These are phyloP conservation scores for Platygyra sinensis DNA, from an alignment of 64 coral and sea anemone genomes.

Conservation along the genomic window DNA sequence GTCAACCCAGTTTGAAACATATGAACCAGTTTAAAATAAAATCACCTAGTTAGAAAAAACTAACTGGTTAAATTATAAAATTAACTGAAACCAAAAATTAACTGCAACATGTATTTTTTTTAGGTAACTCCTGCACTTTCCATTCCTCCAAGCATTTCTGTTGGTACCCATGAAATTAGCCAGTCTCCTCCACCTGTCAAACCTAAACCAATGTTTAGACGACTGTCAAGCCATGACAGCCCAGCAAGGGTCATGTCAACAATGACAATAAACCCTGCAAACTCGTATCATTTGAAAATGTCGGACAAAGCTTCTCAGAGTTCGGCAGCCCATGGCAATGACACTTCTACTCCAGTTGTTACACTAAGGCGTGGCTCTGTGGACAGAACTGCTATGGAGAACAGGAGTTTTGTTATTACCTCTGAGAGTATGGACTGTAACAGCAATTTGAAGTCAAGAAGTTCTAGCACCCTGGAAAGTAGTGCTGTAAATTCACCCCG, in stretches of 20 bases:
- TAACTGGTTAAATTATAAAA: too few relatives aligned
- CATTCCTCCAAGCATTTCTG: slow-evolving; percentile 26
- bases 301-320: slow-evolving; percentile 12
- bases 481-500: not conserved
- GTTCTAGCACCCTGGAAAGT: slow-evolving; percentile 23
- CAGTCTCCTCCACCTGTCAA: slow-evolving; percentile 24
- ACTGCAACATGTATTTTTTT: too few relatives aligned
- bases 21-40: too few relatives aligned
- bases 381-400: slow-evolving; percentile 72
- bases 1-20: too few relatives aligned
- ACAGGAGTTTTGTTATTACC: slow-evolving; percentile 82
- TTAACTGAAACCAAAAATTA: too few relatives aligned
- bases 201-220: slow-evolving; percentile 31
- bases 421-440: slow-evolving; percentile 55
- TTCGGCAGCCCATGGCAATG: not conserved
- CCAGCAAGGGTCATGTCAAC: slow-evolving; percentile 39
- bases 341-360: slow-evolving; percentile 39
- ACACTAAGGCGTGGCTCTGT: slow-evolving; percentile 67
- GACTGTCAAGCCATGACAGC: slow-evolving; percentile 1
- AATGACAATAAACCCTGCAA: slow-evolving; percentile 46
- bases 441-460: slow-evolving; percentile 54
- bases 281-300: slow-evolving; percentile 29
- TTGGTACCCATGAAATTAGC: slow-evolving; percentile 14
- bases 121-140: slow-evolving; percentile 53
- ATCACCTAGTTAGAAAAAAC: too few relatives aligned